Base-by-base conservation (phyloP, 2,113 vertebrate species). In the Porphyrio hochstetteri region DNA sequence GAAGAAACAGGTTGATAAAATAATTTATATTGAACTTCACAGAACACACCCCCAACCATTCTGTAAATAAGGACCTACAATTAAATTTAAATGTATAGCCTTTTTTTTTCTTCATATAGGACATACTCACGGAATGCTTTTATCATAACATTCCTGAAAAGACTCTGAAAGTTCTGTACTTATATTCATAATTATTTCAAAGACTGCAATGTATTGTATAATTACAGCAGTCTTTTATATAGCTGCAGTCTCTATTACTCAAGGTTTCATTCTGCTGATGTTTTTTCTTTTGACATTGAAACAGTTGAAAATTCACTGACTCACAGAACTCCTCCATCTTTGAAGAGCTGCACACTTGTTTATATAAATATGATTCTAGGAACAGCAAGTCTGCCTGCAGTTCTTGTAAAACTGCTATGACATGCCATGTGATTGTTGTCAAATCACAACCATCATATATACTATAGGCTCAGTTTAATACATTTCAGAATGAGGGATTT, bases 321-420 rank as follows among this genome's bases (percentile, higher is more conserved):
- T 96, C 59, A 88, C 57, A 72, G 50, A 86, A 55, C 33, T 70
- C 16, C 31, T 89, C 40, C 71, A 91, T 70, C 48, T 79, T 38
- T 81, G 86, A 61, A 87, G 70, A 92, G 85, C 56, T 76, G 52
- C 59, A 59, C 71, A 85, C 83, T 38, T 88, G 88, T 90, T 92
- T 90, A 65, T 35, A 63, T 64, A 67, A 82, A 78, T 29, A 50
- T 12, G 15, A 46, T 68, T 90, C 55, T 20, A 42, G 46, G 46
- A 97, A 68, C 63, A 92, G 59, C 65, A 81, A 83, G 50, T 40
- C 70, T 88, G 55, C 29, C 63, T 72, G 84, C 23, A 71, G 44
- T 83, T 77, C 65, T 72, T 89, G 63, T 40, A 92, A 93, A 96
- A 63, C 63, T 85, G 55, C 75, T 92, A 52, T 40, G 77, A 84